phyloP scores from a whole-genome alignment of 1,140 invertebrate genomes.

The Coelopa frigida region DNA sequence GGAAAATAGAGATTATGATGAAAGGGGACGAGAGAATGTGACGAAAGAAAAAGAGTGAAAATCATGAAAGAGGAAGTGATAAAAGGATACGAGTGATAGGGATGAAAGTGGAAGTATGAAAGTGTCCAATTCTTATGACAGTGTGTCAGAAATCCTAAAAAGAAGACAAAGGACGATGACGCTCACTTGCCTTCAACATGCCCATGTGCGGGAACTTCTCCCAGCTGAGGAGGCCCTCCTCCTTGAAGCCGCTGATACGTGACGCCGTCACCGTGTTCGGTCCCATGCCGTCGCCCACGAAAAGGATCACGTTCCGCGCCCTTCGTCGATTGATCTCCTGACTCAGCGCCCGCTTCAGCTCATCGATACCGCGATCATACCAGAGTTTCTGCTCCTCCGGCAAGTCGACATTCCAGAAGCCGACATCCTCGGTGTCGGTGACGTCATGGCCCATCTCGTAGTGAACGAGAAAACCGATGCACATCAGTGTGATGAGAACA shows the following conservation, averaged over 20 bases:
- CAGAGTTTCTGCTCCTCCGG: constrained; percentile 30
- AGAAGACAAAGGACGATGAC: no score
- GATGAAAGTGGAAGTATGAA: no score
- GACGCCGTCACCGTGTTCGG: constrained; percentile 80
- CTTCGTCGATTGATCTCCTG: constrained; percentile 52
- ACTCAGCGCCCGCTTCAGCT: constrained; percentile 55
- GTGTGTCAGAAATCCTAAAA: no score
- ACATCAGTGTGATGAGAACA: constrained; percentile 30
- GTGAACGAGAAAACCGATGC: constrained; percentile 35
- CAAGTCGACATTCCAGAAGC: constrained; percentile 27
- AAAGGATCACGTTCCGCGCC: constrained; percentile 86
- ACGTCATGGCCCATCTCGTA: constrained; percentile 29
- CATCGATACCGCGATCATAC: constrained; percentile 43
- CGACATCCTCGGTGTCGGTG: constrained; percentile 21
- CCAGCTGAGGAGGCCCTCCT: constrained; percentile 63
- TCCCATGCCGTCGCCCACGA: constrained; percentile 93
- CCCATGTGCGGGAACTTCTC: constrained; percentile 80
- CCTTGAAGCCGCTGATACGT: constrained; percentile 65
- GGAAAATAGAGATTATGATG: no score
- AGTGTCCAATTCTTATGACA: no score
- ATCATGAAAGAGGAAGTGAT: no score
- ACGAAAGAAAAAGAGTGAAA: no score
- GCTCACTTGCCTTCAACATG: constrained; percentile 71
- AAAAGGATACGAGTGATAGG: no score
- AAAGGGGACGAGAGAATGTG: no score